Percentiles rank a stretch among this genome's conserved stretches.
These are phyloP conservation scores for Neolamprologus longior DNA, from an alignment of 2,113 vertebrate genomes.

Conservation along the genomic window DNA sequence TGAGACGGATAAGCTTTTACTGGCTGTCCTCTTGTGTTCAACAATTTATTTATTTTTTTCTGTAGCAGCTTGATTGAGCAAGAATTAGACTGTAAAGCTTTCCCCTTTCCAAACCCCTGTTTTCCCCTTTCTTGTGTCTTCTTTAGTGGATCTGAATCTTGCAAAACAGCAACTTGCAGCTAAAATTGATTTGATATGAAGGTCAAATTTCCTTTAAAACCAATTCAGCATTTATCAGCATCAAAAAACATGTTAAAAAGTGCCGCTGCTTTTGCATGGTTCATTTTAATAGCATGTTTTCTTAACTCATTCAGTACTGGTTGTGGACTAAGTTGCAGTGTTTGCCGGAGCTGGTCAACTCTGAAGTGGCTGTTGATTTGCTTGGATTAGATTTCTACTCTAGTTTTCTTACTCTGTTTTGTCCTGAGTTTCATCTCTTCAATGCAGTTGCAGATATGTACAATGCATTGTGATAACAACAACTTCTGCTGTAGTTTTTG, in stretches of 20 bases:
- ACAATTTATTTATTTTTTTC: slow-evolving; percentile 17
- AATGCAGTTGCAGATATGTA: slow-evolving; percentile 73
- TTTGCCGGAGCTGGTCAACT: slow-evolving; percentile 41
- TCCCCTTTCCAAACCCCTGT: slow-evolving; percentile 38
- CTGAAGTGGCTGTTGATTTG: slow-evolving; percentile 59
- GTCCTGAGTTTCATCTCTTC: slow-evolving; percentile 66
- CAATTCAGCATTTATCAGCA: neutral
- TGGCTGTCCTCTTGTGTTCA: slow-evolving; percentile 28
- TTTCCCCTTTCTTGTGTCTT: slow-evolving; percentile 37
- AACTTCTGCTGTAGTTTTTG: slow-evolving; percentile 68
- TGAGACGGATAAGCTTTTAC: slow-evolving; percentile 45
- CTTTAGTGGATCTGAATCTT: slow-evolving; percentile 61
- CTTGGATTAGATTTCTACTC: slow-evolving; percentile 60
- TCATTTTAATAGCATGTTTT: slow-evolving; percentile 73
- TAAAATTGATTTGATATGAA: neutral
- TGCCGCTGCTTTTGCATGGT: slow-evolving; percentile 73
- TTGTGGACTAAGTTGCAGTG: slow-evolving; percentile 55
- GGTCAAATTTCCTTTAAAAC: neutral
- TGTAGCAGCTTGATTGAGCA: slow-evolving; percentile 35
- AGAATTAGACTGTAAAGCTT: slow-evolving; percentile 42
- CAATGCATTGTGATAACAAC: slow-evolving; percentile 77
- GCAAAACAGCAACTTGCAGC: slow-evolving; percentile 65
- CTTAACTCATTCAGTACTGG: slow-evolving; percentile 60
- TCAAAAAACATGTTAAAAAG: neutral
- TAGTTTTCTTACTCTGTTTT: slow-evolving; percentile 64